These are phyloP conservation scores for Lepidonotus clava DNA, from an alignment of 2,888 invertebrate genomes.

Conservation along the genomic window DNA sequence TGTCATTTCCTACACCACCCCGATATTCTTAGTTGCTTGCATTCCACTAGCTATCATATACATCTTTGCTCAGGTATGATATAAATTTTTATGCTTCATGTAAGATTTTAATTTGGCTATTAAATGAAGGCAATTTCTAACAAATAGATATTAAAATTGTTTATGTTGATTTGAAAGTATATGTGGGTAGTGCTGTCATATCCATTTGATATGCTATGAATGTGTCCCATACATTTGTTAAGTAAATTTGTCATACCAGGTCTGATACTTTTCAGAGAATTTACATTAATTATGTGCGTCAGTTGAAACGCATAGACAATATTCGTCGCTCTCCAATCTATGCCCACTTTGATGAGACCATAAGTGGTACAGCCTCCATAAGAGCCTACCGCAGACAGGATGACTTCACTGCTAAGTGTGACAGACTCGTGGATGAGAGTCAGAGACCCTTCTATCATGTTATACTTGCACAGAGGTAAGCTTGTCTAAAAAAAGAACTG, in stretches of 20 bases:
- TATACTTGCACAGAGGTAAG: neutral
- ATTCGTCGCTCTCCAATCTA: constrained; percentile 49
- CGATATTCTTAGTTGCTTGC: constrained; percentile 59
- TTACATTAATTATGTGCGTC: constrained; percentile 51
- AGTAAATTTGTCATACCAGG: no score
- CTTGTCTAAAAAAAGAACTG: neutral
- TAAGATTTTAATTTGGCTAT: no score
- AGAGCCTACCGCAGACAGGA: constrained; percentile 35
- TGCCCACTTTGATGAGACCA: constrained; percentile 53
- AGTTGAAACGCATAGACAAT: constrained; percentile 44
- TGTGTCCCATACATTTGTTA: no score
- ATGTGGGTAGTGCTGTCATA: no score
- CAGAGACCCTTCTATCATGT: constrained; percentile 46
- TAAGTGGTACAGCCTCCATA: constrained; percentile 33
- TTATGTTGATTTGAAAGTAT: neutral
- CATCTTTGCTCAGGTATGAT: constrained; percentile 32
- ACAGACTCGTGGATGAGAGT: constrained; percentile 50
- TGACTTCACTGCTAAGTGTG: constrained; percentile 42
- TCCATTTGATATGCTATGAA: no score
- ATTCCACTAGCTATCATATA: constrained; percentile 64
- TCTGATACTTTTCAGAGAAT: constrained; percentile 36
- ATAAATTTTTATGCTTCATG: no score
- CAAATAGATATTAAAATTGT: neutral
- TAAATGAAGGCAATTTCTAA: neutral
- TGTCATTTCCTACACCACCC: constrained; percentile 61